Evolutionary conservation across 2,888 invertebrate genomes (phyloP).

Genomic region (Chromoteleia sp.): DNA sequence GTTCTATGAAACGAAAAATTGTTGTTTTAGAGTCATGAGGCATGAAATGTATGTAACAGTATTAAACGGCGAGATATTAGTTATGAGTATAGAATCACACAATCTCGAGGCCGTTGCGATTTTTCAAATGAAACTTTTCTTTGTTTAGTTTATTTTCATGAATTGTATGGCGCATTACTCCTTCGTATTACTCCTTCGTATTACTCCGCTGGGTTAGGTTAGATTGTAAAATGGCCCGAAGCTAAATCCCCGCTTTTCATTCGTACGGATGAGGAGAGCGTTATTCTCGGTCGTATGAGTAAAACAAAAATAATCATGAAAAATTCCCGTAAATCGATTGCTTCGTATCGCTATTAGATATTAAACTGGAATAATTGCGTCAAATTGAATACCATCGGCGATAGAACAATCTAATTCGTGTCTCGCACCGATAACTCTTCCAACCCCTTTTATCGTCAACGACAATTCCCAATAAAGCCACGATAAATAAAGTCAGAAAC

Average conservation of each 20-base stretch:
- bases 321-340: slow-evolving; percentile 30
- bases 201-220: slow-evolving; percentile 40
- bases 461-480: background rate
- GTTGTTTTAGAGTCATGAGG: background rate
- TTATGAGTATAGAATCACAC: slow-evolving; percentile 8
- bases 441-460: too few relatives aligned
- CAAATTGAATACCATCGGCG: slow-evolving; percentile 5
- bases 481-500: background rate
- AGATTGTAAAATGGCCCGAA: slow-evolving; percentile 49
- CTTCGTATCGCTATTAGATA: slow-evolving; percentile 1
- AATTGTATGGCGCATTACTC: slow-evolving; percentile 53
- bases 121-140: slow-evolving; percentile 45
- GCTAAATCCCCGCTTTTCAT: slow-evolving; percentile 54
- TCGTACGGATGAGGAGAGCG: slow-evolving; percentile 45
- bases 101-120: slow-evolving; percentile 17
- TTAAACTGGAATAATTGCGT: slow-evolving; percentile 7
- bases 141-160: slow-evolving; percentile 59
- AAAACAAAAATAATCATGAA: slow-evolving; percentile 39
- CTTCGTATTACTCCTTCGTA: slow-evolving; percentile 32
- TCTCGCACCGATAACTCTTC: background rate
- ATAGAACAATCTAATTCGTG: background rate
- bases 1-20: slow-evolving; percentile 8
- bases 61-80: slow-evolving; percentile 18
- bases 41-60: slow-evolving; percentile 14
- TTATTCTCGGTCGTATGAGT: slow-evolving; percentile 33